Conservation (phyloP, 2,888 invertebrate genomes). For the Drosophila diplacantha region DNA sequence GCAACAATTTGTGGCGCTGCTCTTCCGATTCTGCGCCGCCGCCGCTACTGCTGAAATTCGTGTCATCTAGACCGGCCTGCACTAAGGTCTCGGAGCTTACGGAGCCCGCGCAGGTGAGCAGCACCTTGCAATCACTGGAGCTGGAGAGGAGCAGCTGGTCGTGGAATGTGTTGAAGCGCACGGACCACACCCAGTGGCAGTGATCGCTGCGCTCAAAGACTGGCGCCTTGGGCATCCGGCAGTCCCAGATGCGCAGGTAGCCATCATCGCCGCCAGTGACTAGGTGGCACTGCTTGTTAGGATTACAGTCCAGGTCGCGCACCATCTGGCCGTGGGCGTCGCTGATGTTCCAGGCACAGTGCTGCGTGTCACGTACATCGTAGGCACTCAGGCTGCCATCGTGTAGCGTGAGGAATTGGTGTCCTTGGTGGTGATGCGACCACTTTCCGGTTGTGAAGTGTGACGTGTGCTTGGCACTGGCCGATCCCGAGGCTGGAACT, state of each 20-base stretch:
- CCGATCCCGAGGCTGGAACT: conserved; percentile 44
- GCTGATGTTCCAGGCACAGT: conserved; percentile 89
- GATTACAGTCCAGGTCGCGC: conserved; percentile 96
- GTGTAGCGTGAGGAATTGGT: conserved; percentile 89
- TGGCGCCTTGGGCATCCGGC: conserved; percentile 87
- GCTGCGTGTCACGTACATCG: conserved; percentile 88
- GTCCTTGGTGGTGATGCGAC: conserved; percentile 91
- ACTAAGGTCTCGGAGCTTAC: conserved; percentile 85
- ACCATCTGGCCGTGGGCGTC: conserved; percentile 93
- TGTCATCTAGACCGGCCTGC: conserved; percentile 32
- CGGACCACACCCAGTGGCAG: conserved; percentile 96
- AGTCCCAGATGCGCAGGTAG: conserved; percentile 96
- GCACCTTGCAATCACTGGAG: conserved; percentile 95
- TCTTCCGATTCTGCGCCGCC: conserved; percentile 41
- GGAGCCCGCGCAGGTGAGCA: conserved; percentile 91
- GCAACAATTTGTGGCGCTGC: conserved; percentile 72
- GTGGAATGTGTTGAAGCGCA: conserved; percentile 96
- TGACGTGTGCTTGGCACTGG: conserved; percentile 85
- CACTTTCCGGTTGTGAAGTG: conserved; percentile 92
- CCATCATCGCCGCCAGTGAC: conserved; percentile 98
- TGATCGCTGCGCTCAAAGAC: conserved; percentile 90
- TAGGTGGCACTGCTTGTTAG: conserved; percentile 96
- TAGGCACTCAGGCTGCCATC: conserved; percentile 92
- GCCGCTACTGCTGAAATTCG: conserved; percentile 10
- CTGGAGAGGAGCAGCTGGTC: conserved; percentile 96